A percentile compares a stretch with the other conserved stretches of the same genome.
phyloP scores from a whole-genome alignment of 23 tunicate species.

The Ciona savignyi region DNA sequence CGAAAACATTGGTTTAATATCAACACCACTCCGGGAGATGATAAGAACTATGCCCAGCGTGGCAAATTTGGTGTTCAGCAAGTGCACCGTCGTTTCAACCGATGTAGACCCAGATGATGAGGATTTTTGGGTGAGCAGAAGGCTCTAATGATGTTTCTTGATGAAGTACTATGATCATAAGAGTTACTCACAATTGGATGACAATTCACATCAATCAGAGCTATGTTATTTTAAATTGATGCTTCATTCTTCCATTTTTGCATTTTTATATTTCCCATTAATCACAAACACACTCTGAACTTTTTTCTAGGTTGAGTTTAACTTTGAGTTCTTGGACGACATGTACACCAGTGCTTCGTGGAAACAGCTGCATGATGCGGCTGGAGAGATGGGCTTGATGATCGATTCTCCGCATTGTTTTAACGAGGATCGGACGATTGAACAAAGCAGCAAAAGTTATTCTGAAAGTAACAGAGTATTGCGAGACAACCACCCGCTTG shows the following conservation, averaged over 20 bases:
- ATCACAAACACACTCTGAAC: too few relatives aligned
- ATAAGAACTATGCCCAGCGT: conserved; percentile 26
- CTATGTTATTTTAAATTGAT: too few relatives aligned
- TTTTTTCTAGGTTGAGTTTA: conserved; percentile 11
- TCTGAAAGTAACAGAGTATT: background rate
- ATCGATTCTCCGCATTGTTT: conserved; percentile 3
- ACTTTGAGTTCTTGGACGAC: conserved; percentile 39
- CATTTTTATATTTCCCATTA: background rate
- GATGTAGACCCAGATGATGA: conserved; percentile 1
- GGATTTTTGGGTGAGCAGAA: conserved; percentile 10
- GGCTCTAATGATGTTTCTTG: too few relatives aligned
- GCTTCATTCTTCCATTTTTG: background rate
- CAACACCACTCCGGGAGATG: conserved; percentile 30
- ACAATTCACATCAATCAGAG: too few relatives aligned
- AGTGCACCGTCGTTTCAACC: conserved; percentile 10
- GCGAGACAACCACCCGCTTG: conserved; percentile 14
- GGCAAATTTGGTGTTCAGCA: conserved; percentile 17
- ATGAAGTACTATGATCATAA: background rate
- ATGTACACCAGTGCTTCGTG: conserved; percentile 11
- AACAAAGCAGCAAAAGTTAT: background rate
- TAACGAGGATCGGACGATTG: background rate
- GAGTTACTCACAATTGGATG: too few relatives aligned
- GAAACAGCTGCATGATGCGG: conserved; percentile 4
- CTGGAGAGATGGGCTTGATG: background rate
- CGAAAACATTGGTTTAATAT: background rate